phyloP scores from a whole-genome alignment of 2,797 vertebrate genomes.

The Ctenosaura bakeri region DNA sequence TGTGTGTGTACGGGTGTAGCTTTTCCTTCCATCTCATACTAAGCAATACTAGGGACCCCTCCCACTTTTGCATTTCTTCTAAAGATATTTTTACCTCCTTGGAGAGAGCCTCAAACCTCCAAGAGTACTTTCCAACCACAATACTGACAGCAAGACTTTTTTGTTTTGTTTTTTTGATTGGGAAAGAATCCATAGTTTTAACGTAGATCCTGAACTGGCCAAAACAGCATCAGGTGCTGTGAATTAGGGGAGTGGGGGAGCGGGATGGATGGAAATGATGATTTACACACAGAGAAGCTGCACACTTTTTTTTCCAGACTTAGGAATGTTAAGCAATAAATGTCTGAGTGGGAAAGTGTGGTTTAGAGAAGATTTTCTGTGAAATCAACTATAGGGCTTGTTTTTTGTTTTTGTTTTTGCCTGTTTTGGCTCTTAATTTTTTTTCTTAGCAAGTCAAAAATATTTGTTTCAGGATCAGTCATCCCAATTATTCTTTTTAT shows the following conservation, averaged over 20 bases:
- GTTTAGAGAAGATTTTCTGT: conserved; percentile 62
- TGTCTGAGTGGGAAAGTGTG: conserved; percentile 61
- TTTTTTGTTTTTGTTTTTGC: conserved; percentile 4
- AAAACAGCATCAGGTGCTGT: conserved; percentile 70
- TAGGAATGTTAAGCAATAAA: conserved; percentile 62
- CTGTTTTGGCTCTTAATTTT: conserved; percentile 51
- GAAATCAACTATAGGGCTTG: conserved; percentile 41
- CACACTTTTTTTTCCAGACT: conserved; percentile 55
- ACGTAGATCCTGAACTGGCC: background rate
- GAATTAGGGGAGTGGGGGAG: conserved; percentile 27
- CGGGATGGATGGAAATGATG: background rate
- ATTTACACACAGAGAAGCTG: conserved; percentile 67
- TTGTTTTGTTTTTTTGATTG: conserved; percentile 45
- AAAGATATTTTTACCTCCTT: conserved; percentile 5
- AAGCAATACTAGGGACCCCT: background rate
- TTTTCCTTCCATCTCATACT: background rate
- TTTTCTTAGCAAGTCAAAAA: conserved; percentile 49
- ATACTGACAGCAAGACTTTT: conserved; percentile 54
- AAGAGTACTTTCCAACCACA: conserved; percentile 32
- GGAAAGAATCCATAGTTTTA: conserved; percentile 58
- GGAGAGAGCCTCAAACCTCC: conserved; percentile 50
- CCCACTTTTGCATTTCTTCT: background rate
- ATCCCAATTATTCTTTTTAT: conserved; percentile 48
- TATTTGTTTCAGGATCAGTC: conserved; percentile 30
- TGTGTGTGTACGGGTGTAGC: no score